Evolutionary conservation across 2,113 vertebrate species (phyloP).

Genomic region (Anguilla rostrata): DNA sequence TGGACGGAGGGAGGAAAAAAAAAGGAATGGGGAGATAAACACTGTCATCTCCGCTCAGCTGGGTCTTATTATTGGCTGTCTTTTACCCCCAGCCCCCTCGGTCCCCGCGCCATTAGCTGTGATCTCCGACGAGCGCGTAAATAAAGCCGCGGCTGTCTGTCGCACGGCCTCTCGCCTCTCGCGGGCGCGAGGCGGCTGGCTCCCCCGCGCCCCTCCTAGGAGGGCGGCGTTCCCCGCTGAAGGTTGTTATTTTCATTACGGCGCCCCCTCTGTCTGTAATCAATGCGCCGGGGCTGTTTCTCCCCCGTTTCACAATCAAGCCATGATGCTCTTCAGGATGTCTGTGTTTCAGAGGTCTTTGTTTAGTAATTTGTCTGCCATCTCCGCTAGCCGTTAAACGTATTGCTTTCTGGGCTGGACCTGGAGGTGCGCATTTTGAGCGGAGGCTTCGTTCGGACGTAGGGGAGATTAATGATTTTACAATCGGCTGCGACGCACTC

Average conservation of each 20-base stretch:
- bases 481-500: neutral
- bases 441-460: neutral
- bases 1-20: neutral
- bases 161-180: neutral
- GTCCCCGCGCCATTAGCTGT: neutral
- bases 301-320: neutral
- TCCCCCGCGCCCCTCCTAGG: neutral
- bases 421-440: neutral
- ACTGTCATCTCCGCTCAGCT: neutral
- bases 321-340: neutral
- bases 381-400: neutral
- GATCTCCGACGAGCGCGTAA: neutral
- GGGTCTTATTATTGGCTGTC: neutral
- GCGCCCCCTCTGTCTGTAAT: slow-evolving; percentile 1
- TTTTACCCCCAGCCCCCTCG: neutral
- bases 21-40: neutral
- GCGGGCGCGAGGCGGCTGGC: neutral
- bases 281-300: neutral
- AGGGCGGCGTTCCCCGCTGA: neutral
- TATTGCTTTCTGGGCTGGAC: neutral
- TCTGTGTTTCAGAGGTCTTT: neutral
- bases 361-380: neutral
- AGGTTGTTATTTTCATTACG: slow-evolving; percentile 9
- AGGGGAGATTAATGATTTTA: neutral
- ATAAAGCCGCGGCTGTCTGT: neutral